Conservation (phyloP, 2,888 invertebrate species). For the Trachelus stipa region DNA sequence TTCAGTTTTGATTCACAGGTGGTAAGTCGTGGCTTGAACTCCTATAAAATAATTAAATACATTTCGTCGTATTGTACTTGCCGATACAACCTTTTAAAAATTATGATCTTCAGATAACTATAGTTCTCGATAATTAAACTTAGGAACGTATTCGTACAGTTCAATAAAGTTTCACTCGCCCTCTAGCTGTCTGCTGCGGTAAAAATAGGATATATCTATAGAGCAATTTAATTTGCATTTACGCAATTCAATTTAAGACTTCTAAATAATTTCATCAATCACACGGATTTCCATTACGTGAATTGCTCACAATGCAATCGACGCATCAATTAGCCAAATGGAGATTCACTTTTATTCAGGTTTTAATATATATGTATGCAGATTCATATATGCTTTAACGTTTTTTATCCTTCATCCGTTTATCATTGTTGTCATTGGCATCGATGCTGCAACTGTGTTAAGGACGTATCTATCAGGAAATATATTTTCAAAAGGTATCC, state of each 20-base stretch:
- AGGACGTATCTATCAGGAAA: slow-evolving; percentile 9
- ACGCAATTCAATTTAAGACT: not conserved
- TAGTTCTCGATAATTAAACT: not conserved
- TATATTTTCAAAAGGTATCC: not conserved
- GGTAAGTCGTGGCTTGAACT: not conserved
- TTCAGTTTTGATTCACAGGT: not conserved
- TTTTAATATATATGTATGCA: not conserved
- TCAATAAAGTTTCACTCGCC: not conserved
- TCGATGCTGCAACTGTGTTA: slow-evolving; percentile 10
- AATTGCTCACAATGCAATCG: slow-evolving; percentile 10
- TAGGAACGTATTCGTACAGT: not conserved
- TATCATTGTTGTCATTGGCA: slow-evolving; percentile 27
- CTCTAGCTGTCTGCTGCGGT: not conserved
- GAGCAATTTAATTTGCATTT: not conserved
- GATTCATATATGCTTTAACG: slow-evolving; percentile 12
- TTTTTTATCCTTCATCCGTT: not conserved
- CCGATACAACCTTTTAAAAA: not conserved
- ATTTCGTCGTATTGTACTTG: not conserved
- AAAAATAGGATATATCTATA: not conserved
- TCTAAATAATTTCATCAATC: slow-evolving; percentile 8
- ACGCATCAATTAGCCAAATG: slow-evolving; percentile 18
- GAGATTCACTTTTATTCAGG: slow-evolving; percentile 20
- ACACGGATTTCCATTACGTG: not conserved
- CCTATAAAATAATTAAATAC: not conserved
- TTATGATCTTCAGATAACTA: not conserved